Conservation (phyloP, 2,797 vertebrate species). For the Lycodopsis pacificus region DNA sequence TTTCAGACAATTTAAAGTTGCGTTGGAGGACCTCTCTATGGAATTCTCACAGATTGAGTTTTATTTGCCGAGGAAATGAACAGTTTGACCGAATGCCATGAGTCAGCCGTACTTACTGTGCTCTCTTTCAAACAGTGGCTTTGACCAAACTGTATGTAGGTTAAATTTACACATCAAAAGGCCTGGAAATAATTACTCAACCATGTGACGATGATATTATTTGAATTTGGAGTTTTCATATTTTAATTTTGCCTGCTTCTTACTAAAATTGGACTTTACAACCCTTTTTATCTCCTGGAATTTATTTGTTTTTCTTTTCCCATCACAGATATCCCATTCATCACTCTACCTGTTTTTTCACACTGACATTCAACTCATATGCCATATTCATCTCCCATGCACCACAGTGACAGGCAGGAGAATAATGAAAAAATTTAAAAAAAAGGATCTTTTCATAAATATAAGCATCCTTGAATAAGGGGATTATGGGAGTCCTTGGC, state of each 20-base stretch:
- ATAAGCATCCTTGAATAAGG: not conserved
- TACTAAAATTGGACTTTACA: slow-evolving; percentile 5
- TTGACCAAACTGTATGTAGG: slow-evolving; percentile 37
- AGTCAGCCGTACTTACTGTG: slow-evolving; percentile 49
- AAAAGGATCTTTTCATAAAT: not conserved
- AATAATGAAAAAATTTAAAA: not conserved
- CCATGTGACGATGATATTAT: slow-evolving; percentile 7
- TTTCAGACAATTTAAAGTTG: slow-evolving; percentile 68
- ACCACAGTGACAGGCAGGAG: slow-evolving; percentile 9
- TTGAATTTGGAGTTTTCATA: slow-evolving; percentile 4
- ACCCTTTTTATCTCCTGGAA: slow-evolving; percentile 1
- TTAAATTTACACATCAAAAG: slow-evolving; percentile 21
- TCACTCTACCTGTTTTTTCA: not conserved
- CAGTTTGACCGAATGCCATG: slow-evolving; percentile 53
- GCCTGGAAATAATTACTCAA: slow-evolving; percentile 28
- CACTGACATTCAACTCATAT: slow-evolving; percentile 22
- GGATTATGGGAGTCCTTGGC: not conserved
- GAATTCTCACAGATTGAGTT: slow-evolving; percentile 64
- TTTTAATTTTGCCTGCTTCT: slow-evolving; percentile 2
- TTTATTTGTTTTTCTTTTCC: slow-evolving; percentile 12
- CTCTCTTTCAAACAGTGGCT: slow-evolving; percentile 18
- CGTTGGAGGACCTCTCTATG: slow-evolving; percentile 46
- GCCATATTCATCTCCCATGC: slow-evolving; percentile 47
- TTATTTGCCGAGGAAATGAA: slow-evolving; percentile 68
- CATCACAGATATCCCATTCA: slow-evolving; percentile 5